These are phyloP conservation scores for Julus scanicus DNA, from an alignment of 2,888 invertebrate genomes.

Conservation along the genomic window DNA sequence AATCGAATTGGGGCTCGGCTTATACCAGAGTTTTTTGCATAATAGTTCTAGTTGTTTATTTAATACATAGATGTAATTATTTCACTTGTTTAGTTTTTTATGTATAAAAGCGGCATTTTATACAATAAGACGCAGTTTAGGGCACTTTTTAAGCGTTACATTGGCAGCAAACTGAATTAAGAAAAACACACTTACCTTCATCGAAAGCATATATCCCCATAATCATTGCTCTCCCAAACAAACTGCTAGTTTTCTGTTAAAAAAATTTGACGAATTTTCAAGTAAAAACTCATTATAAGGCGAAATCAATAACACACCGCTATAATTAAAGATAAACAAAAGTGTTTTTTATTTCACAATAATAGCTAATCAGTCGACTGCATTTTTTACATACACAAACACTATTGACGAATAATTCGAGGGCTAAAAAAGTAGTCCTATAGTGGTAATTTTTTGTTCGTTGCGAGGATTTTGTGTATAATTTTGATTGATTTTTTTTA, in stretches of 20 bases:
- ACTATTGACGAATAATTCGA: slow-evolving; percentile 48
- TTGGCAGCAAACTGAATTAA: neutral
- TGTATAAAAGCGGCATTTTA: no score
- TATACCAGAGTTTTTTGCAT: neutral
- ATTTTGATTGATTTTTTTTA: neutral
- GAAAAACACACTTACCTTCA: neutral
- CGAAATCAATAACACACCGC: neutral
- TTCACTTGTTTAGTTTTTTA: no score
- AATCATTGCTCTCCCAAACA: neutral
- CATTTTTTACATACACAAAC: slow-evolving; percentile 51
- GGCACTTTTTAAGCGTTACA: neutral
- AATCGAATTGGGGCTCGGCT: neutral
- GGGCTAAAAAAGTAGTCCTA: slow-evolving; percentile 37
- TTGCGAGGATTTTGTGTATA: neutral
- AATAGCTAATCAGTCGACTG: slow-evolving; percentile 51
- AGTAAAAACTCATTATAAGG: neutral
- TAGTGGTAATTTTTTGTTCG: neutral
- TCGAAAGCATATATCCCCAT: neutral
- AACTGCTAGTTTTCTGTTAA: neutral
- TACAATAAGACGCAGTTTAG: no score
- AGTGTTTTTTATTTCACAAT: slow-evolving; percentile 50
- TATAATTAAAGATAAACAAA: slow-evolving; percentile 51
- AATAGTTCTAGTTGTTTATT: neutral
- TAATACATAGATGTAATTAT: neutral
- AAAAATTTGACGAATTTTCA: neutral